A percentile compares a stretch with the other conserved stretches of the same genome.
These are phyloP conservation scores for Tyria jacobaeae DNA, from an alignment of 2,888 invertebrate genomes.

Conservation along the genomic window DNA sequence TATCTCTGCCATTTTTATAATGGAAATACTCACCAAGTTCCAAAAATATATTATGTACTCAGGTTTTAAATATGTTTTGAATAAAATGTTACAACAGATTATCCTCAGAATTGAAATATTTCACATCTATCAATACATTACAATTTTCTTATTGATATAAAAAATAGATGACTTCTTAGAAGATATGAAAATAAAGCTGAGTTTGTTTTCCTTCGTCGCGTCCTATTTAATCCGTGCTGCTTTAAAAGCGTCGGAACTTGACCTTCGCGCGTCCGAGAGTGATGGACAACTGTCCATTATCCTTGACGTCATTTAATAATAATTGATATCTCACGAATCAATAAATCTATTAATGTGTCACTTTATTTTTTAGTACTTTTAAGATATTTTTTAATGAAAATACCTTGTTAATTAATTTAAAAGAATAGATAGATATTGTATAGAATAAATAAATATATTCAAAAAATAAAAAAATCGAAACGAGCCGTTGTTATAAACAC, in stretches of 20 bases:
- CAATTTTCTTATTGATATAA: not conserved
- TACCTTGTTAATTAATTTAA: not conserved
- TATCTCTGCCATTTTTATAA: too few species aligned
- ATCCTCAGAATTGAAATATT: not conserved
- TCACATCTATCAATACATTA: not conserved
- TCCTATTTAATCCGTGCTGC: conserved; percentile 17
- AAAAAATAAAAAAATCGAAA: too few species aligned
- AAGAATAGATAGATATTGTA: not conserved
- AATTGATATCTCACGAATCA: conserved; percentile 7
- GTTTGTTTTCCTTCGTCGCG: conserved; percentile 8
- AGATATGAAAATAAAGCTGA: conserved; percentile 14
- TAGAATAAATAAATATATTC: not conserved
- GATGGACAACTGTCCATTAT: conserved; percentile 46
- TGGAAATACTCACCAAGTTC: too few species aligned
- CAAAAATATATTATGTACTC: too few species aligned
- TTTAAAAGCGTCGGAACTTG: conserved; percentile 36
- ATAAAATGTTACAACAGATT: too few species aligned
- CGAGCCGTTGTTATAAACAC: conserved; percentile 16
- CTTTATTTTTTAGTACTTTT: not conserved
- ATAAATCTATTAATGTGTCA: not conserved
- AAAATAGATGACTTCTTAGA: conserved; percentile 3
- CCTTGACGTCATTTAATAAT: conserved; percentile 35
- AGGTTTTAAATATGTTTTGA: too few species aligned
- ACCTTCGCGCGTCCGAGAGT: conserved; percentile 57
- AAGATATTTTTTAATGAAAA: not conserved